These are phyloP conservation scores for Ptychadena robeensis DNA, from an alignment of 2,797 vertebrate species.

Conservation along the genomic window DNA sequence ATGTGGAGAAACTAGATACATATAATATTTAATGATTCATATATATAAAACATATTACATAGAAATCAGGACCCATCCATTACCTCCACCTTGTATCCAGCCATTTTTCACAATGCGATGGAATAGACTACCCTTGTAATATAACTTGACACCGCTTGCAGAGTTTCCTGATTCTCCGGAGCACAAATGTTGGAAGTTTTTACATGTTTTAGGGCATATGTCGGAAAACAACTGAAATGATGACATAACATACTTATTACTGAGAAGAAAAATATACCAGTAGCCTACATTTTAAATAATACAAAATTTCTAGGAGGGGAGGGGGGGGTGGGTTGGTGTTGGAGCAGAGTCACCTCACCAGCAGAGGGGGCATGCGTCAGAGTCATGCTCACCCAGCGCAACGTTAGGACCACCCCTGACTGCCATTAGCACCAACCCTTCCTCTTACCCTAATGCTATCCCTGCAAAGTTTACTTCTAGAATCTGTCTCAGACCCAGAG, in stretches of 20 bases:
- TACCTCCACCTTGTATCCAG: constrained; percentile 93
- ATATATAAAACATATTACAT: background rate
- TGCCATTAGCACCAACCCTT: too few species aligned
- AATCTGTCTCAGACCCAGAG: too few species aligned
- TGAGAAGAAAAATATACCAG: background rate
- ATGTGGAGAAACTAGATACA: too few species aligned
- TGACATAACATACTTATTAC: background rate
- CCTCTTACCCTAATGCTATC: too few species aligned
- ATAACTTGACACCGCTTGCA: constrained; percentile 71
- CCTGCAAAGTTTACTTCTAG: too few species aligned
- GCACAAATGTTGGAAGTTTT: constrained; percentile 85
- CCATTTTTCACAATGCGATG: constrained; percentile 85
- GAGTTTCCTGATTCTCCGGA: constrained; percentile 76
- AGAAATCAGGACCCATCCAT: background rate
- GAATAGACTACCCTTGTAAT: constrained; percentile 84
- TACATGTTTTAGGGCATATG: constrained; percentile 85
- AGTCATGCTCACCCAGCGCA: too few species aligned
- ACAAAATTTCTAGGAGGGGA: too few species aligned
- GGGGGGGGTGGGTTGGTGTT: too few species aligned
- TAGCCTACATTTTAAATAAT: background rate
- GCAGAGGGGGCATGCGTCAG: too few species aligned
- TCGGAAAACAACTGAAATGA: constrained; percentile 81
- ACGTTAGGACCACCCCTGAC: too few species aligned
- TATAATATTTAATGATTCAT: background rate
- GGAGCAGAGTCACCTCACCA: too few species aligned